Base-by-base conservation (phyloP, 2,797 vertebrate genomes). In the Erethizon dorsatum region DNA sequence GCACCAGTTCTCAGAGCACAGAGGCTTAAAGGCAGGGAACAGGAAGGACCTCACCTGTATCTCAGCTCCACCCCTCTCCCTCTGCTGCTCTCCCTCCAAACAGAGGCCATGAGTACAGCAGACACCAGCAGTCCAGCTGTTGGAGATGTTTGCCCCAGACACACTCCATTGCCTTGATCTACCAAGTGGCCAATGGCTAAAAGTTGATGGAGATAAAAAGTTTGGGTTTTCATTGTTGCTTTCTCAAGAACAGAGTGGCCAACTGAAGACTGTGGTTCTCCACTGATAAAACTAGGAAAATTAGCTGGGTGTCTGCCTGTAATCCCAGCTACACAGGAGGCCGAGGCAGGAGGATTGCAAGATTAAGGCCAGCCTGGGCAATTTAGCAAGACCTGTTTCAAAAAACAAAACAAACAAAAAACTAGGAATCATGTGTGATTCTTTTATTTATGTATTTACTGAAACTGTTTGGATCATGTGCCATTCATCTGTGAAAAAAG, bases 201-300 rank as follows among this genome's bases (percentile, higher is more conserved):
- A 89, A 91, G 6, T 14, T n/a, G 33, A 2, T 15, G 41, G 26
- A 87, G 20, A 78, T 12, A 56, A 50, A 75, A 84, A 1, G 3
- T 24, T 75, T 82, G 50, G 18, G 3, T 82, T 80, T 94, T 80
- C 83, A 83, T 2, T 20, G 14, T 50, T 88, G 8, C 24, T 45
- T 75, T 96, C 79, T 94, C 54, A 71, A 79, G 56, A 83, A 90
- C 8, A 71, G 47, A 95, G 69, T 41, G 4, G 86, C 20, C 59
- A 69, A 45, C 6, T n/a, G 22, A 95, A 91, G 80, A 12, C 57
- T 26, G 11, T 63, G 56, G 24, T 41, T 90, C 37, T n/a, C 26
- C 28, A 22, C 63, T 63, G 79, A 77, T 24, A 85, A 88, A 86
- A 17, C 37, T 59, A 89, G 17, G 47, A 67, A 47, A 75, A 28